These are phyloP conservation scores for Pseudorectes ferrugineus DNA, from an alignment of 2,113 vertebrate genomes.

Conservation along the genomic window DNA sequence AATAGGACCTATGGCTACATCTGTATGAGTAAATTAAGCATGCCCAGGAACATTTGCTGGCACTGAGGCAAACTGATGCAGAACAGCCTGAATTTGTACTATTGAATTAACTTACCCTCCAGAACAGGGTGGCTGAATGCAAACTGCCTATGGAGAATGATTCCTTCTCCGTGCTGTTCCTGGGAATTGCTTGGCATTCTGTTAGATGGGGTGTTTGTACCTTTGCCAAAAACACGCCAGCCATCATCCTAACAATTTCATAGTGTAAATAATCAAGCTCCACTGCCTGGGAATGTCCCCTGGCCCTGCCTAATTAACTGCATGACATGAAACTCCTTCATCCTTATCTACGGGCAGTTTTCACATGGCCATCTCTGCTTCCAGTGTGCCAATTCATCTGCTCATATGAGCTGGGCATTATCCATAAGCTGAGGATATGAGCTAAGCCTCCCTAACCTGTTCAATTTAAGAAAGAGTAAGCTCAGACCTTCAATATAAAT, in stretches of 20 bases:
- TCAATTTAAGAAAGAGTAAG: background rate
- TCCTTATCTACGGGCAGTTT: background rate
- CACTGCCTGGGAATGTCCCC: constrained; percentile 14
- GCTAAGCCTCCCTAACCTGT: background rate
- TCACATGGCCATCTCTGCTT: background rate
- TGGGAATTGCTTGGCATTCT: constrained; percentile 26
- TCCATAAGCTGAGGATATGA: background rate
- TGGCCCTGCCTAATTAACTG: constrained; percentile 9
- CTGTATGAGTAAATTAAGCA: constrained; percentile 29
- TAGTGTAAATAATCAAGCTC: constrained; percentile 18
- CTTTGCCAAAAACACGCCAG: constrained; percentile 33
- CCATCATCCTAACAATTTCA: constrained; percentile 5
- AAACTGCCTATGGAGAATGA: constrained; percentile 3
- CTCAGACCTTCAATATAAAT: background rate
- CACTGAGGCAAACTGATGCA: constrained; percentile 1
- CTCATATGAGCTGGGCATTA: background rate
- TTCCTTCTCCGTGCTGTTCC: background rate
- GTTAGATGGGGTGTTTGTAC: background rate
- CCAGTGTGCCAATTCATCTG: background rate
- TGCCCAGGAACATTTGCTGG: constrained; percentile 20
- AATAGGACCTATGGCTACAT: constrained; percentile 23
- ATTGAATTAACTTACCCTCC: constrained; percentile 1
- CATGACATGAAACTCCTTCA: constrained; percentile 4
- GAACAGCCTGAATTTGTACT: background rate
- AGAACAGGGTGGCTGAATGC: background rate